Base-by-base conservation (phyloP, 2,797 vertebrate species). In the Brotula barbata region DNA sequence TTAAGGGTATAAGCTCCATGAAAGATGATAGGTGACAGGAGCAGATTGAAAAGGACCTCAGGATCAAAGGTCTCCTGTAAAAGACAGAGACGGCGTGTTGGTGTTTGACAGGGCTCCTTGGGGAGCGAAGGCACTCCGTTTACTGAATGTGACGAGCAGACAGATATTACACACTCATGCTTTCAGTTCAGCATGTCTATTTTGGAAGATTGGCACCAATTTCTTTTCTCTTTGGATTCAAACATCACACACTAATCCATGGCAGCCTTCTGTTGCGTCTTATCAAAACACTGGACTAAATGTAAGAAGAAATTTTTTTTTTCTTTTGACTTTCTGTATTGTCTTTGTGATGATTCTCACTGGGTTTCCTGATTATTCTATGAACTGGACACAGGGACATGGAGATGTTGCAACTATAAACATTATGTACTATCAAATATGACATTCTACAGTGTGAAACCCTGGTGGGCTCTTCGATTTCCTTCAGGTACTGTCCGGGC, bases 21-120 rank as follows among this genome's bases (percentile, higher is more conserved):
- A 85, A 95, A 93, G 88, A 94, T 95, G 83, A 94, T 90, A 31
- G 92, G 90, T 15, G 93, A 94, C 78, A 94, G 81, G 76, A 94
- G 88, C 83, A 95, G 91, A 71, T 94, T 93, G 91, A 94, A 94
- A 86, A 95, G 92, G 79, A 94, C 92, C 80, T 92, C 90, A 51
- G 91, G 93, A 85, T 94, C 92, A 88, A 94, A 95, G 25, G 91
- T 92, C 89, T 91, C 91, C 91, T 93, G 88, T 79, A 76, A 89
- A 88, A 87, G 83, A 90, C 73, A 81, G 66, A 87, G 71, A 23
- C 20, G 50, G 64, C 76, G 70, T 62, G 69, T 50, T 53, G 42
- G 61, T 82, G 78, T 81, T 14, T 83, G 81, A 82, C 79, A 75
- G 67, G 28, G 6, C 56, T 81, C 70, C 52, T 6, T 33, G 9